A percentile compares a stretch with the other conserved stretches of the same genome.
These are phyloP conservation scores for Athalia circularis DNA, from an alignment of 2,888 invertebrate genomes.

Conservation along the genomic window DNA sequence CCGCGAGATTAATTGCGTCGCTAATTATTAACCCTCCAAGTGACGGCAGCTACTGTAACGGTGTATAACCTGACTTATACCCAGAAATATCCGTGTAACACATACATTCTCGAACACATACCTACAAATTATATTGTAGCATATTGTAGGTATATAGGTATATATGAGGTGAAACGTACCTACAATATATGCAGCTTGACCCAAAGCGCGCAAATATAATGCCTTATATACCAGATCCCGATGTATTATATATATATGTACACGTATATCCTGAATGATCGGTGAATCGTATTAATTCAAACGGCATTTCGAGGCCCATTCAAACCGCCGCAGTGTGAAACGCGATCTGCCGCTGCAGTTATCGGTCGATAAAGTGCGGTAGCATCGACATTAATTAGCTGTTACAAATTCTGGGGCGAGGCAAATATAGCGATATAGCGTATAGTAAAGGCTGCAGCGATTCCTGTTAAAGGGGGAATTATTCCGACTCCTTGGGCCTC, in stretches of 20 bases:
- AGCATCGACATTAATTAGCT: too few species aligned
- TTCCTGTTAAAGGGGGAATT: neutral
- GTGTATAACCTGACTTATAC: neutral
- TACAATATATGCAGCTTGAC: neutral
- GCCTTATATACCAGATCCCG: too few species aligned
- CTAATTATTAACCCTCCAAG: constrained; percentile 43
- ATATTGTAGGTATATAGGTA: neutral
- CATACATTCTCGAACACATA: neutral
- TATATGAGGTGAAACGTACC: neutral
- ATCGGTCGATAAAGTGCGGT: too few species aligned
- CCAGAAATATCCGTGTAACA: neutral
- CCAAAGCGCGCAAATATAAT: too few species aligned
- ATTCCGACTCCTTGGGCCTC: constrained; percentile 14
- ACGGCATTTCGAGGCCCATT: too few species aligned
- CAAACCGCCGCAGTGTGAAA: too few species aligned
- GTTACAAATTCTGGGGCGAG: too few species aligned
- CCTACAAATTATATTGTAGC: neutral
- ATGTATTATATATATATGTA: too few species aligned
- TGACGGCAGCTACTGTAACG: neutral
- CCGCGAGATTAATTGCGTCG: constrained; percentile 37
- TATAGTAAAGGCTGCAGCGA: neutral
- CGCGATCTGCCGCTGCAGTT: too few species aligned
- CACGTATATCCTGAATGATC: too few species aligned
- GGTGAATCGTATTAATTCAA: too few species aligned
- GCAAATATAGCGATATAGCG: too few species aligned